phyloP scores from a whole-genome alignment of 2,113 vertebrate genomes.

The Hepsetus odoe region DNA sequence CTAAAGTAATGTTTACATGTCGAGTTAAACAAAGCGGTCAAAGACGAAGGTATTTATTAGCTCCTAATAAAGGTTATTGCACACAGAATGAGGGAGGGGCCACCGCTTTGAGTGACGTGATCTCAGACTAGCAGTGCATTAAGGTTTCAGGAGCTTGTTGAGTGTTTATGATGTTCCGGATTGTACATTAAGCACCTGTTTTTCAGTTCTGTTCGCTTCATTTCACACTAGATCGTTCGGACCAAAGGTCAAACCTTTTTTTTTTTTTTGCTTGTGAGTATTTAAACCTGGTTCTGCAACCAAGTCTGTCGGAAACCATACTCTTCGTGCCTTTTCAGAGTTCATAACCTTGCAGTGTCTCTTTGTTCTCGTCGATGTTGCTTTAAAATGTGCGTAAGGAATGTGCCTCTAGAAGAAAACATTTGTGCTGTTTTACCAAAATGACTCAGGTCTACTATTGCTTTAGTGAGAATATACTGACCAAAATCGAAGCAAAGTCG shows the following conservation, averaged over 20 bases:
- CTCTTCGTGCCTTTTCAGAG: slow-evolving; percentile 1
- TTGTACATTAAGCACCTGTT: too few species aligned
- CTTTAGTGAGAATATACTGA: background rate
- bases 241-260: background rate
- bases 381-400: background rate
- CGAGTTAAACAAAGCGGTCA: background rate
- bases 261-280: background rate
- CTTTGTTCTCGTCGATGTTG: background rate
- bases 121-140: background rate
- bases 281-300: too few species aligned
- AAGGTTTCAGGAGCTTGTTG: background rate
- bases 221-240: too few species aligned
- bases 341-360: background rate
- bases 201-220: too few species aligned
- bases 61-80: background rate
- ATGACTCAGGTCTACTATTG: background rate
- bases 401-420: background rate
- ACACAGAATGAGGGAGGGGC: background rate
- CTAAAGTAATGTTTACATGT: slow-evolving; percentile 42
- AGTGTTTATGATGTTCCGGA: too few species aligned
- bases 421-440: background rate
- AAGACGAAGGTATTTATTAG: background rate
- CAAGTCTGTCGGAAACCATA: too few species aligned
- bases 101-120: background rate
- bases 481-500: background rate